A percentile compares a stretch with the other conserved stretches of the same genome.
These are phyloP conservation scores for Hybognathus amarus DNA, from an alignment of 2,797 vertebrate species.

Conservation along the genomic window DNA sequence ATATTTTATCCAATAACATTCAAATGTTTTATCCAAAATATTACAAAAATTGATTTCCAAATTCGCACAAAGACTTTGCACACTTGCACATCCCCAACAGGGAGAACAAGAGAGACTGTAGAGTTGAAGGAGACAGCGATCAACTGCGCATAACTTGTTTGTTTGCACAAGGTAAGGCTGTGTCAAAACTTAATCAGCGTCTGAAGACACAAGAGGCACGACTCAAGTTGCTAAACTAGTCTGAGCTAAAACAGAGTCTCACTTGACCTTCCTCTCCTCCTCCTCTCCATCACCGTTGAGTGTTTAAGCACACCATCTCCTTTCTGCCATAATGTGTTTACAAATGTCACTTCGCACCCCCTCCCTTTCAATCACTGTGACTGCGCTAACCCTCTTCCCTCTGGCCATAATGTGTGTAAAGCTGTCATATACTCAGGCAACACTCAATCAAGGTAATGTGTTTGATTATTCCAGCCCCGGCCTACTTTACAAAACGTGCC, in stretches of 20 bases:
- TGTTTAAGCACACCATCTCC: conserved; percentile 74
- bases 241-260: conserved; percentile 78
- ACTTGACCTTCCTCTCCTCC: conserved; percentile 63
- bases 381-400: conserved; percentile 63
- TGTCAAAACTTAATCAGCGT: conserved; percentile 77
- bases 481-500: conserved; percentile 24
- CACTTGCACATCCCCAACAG: conserved; percentile 17
- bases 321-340: conserved; percentile 76
- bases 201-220: conserved; percentile 64
- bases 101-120: conserved; percentile 22
- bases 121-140: conserved; percentile 13
- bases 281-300: conserved; percentile 72
- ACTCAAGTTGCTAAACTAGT: conserved; percentile 61
- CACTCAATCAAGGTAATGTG: conserved; percentile 68
- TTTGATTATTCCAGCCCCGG: conserved; percentile 59
- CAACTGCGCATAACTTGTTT: conserved; percentile 63
- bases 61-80: conserved; percentile 8
- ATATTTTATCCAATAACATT: too few species aligned
- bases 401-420: conserved; percentile 73
- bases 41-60: neutral
- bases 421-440: conserved; percentile 67
- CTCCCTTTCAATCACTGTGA: conserved; percentile 70
- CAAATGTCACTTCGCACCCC: conserved; percentile 75
- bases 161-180: conserved; percentile 71
- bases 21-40: neutral